Evolutionary conservation across 1,140 invertebrate species (phyloP), one percentile per base, ranked within the genome.

Genomic region (Drosophila saltans): DNA sequence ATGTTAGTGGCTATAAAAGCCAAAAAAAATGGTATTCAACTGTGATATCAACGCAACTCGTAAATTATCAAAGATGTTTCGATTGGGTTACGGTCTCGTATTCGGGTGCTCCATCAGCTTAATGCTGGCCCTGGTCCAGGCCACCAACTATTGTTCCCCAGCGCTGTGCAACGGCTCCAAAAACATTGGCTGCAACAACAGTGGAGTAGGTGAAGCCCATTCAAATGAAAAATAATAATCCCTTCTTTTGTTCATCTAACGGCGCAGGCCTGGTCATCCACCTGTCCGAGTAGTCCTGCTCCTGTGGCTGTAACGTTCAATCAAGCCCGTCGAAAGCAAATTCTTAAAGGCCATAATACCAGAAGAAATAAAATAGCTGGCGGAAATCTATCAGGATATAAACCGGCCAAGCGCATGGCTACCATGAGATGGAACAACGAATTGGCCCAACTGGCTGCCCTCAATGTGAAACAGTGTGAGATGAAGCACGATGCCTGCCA

Each of bases 401-500:
- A 30, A 4, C 21, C 72, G 0, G 81, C 83, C 6, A 69, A 48
- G 1, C 62, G 81, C 16, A 90, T 90, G 86, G 81, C 81, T 45
- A 88, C 83, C 8, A 90, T 74, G 39, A 69, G 65, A 36, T 91
- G 89, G 89, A 69, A 80, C 57, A 45, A 66, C 6, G 69, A 81
- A 63, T 28, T 91, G 58, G 80, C 85, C 11, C 7, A 1, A 1
- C 1, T 91, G 43, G 82, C 89, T 1, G 67, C 45, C 1, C 43
- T 81, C 0, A 91, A 91, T 75, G 84, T 79, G 10, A 68, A 43
- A 9, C 75, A 79, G 39, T 91, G 89, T 30, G 0, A 36, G 59
- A 78, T 83, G 73, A 40, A 73, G 41, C 80, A 86, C 40, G 89
- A 91, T 30, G 65, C 64, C 0, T 91, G 89, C 62, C 85, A 63